Evolutionary conservation across 23 tunicate genomes (phyloP).

Genomic region (Aplidium turbinatum): DNA sequence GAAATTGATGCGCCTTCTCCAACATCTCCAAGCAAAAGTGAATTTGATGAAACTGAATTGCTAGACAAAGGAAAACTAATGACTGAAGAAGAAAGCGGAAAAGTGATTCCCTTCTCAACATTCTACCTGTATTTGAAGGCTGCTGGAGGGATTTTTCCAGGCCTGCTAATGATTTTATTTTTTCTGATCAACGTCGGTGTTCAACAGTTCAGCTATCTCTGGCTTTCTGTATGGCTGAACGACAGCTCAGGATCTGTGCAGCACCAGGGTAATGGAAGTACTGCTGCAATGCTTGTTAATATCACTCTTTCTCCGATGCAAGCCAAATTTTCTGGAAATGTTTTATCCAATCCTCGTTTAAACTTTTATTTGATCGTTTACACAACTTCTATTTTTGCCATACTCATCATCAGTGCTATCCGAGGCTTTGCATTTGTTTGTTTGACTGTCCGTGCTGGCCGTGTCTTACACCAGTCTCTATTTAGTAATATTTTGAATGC

Average conservation of each 20-base stretch:
- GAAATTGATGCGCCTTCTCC: constrained; percentile 4
- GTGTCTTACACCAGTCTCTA: constrained; percentile 37
- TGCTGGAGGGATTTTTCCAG: constrained; percentile 51
- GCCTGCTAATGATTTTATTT: constrained; percentile 27
- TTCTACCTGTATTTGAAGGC: constrained; percentile 45
- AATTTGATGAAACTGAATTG: constrained; percentile 43
- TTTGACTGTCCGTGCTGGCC: constrained; percentile 35
- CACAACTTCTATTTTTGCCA: constrained; percentile 34
- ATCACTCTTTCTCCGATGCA: too few relatives aligned
- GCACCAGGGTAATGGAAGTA: too few relatives aligned
- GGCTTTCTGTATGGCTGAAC: constrained; percentile 78
- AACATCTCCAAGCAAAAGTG: neutral
- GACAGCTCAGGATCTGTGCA: constrained; percentile 48
- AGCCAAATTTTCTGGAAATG: neutral
- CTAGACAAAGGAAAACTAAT: constrained; percentile 56
- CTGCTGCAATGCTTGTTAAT: too few relatives aligned
- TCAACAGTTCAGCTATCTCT: constrained; percentile 68
- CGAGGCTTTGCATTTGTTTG: constrained; percentile 49
- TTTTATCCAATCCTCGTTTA: constrained; percentile 45
- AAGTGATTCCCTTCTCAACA: constrained; percentile 19
- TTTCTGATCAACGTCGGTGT: constrained; percentile 55
- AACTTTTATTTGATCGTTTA: constrained; percentile 60
- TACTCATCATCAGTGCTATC: constrained; percentile 40
- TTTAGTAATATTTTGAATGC: constrained; percentile 48
- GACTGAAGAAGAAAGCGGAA: constrained; percentile 66